Conservation (phyloP, 1,140 invertebrate species). For the Meloidogyne hapla region DNA sequence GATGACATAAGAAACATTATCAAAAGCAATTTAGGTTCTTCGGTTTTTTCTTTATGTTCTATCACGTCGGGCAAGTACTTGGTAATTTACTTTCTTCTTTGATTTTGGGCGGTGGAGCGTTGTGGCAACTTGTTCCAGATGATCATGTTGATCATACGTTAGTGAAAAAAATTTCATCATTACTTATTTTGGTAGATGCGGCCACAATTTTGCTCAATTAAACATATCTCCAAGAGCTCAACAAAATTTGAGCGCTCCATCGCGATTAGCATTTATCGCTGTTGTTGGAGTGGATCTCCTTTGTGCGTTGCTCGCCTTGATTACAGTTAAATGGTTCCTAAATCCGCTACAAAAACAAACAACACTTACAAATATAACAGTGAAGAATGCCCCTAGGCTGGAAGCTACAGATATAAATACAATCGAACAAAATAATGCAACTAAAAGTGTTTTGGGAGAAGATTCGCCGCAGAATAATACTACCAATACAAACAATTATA, state of each 20-base stretch:
- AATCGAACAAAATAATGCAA: neutral
- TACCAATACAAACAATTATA: neutral
- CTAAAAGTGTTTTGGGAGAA: neutral
- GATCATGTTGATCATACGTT: constrained; percentile 52
- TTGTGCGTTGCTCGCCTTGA: constrained; percentile 79
- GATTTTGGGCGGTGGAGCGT: constrained; percentile 70
- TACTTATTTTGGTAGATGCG: constrained; percentile 41
- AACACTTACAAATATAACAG: constrained; percentile 15
- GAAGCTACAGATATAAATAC: neutral
- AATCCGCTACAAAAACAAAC: constrained; percentile 76
- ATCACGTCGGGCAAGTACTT: constrained; percentile 90
- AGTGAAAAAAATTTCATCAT: constrained; percentile 12
- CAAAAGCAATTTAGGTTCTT: constrained; percentile 72
- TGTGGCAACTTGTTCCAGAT: constrained; percentile 18
- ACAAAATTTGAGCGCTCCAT: constrained; percentile 72
- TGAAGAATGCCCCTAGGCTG: neutral
- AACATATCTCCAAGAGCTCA: constrained; percentile 35
- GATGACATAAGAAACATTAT: neutral
- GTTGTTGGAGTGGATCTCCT: constrained; percentile 78
- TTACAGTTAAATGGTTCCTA: constrained; percentile 81
- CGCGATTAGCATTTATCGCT: constrained; percentile 76
- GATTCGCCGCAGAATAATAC: neutral
- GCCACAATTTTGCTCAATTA: constrained; percentile 46
- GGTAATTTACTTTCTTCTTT: constrained; percentile 93
- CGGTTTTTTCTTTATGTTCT: constrained; percentile 94